phyloP scores from a whole-genome alignment of 2,797 vertebrate species.

The Cuculus canorus region DNA sequence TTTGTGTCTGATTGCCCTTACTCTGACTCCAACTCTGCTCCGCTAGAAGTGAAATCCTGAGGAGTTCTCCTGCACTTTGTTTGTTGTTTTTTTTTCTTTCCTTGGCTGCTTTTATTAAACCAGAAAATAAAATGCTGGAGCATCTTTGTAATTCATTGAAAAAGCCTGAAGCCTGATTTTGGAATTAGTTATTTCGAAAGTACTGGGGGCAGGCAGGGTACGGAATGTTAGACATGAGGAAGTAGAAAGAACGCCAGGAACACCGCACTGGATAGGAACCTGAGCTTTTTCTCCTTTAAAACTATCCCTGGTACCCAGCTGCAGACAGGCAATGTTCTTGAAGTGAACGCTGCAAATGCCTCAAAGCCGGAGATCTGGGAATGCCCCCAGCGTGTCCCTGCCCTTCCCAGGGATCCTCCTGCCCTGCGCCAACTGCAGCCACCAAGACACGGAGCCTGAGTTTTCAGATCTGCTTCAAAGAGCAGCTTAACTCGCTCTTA shows the following conservation, averaged over 20 bases:
- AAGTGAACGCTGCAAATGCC: accelerated
- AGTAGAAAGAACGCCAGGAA: not conserved
- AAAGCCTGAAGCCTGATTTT: not conserved
- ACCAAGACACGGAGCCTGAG: not conserved
- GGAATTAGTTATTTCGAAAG: not conserved
- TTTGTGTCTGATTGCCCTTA: not conserved
- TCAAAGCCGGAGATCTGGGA: not conserved
- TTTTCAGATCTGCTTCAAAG: not conserved
- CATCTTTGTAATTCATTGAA: not conserved
- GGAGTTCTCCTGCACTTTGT: not conserved
- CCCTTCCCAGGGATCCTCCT: not conserved
- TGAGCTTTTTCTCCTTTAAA: not conserved
- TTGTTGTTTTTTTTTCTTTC: not conserved
- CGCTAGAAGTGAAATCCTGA: not conserved
- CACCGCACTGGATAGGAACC: not conserved
- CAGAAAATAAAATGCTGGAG: not conserved
- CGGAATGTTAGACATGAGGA: not conserved
- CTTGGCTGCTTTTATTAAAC: not conserved
- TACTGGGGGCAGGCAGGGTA: not conserved
- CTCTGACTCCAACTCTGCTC: not conserved
- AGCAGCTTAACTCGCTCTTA: not conserved
- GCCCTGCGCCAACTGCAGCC: accelerated
- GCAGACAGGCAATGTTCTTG: not conserved
- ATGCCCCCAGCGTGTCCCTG: not conserved
- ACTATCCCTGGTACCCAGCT: not conserved